These are phyloP conservation scores for Pterophyllum scalare DNA, from an alignment of 2,113 vertebrate genomes.

Conservation along the genomic window DNA sequence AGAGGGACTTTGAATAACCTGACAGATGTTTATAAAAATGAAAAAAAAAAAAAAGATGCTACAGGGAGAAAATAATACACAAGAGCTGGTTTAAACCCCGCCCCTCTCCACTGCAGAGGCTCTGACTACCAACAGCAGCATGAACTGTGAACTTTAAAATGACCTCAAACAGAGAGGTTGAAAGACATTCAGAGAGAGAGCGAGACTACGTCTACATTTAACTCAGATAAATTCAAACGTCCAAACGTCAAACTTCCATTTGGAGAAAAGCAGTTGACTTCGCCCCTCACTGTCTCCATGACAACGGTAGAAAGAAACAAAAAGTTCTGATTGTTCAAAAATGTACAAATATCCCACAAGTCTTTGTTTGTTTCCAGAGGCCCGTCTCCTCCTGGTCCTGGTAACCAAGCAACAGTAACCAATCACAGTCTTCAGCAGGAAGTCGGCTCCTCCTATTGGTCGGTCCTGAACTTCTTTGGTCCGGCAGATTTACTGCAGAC, in stretches of 20 bases:
- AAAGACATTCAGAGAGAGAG: not conserved
- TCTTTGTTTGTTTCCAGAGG: slow-evolving; percentile 36
- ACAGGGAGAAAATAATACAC: slow-evolving; percentile 78
- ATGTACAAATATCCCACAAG: slow-evolving; percentile 66
- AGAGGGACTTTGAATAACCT: slow-evolving; percentile 7
- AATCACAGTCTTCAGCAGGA: slow-evolving; percentile 13
- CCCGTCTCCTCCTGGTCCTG: not conserved
- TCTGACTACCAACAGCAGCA: not conserved
- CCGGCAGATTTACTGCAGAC: slow-evolving; percentile 81
- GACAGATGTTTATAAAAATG: slow-evolving; percentile 60
- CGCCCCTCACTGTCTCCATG: slow-evolving; percentile 17
- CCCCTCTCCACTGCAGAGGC: slow-evolving; percentile 4
- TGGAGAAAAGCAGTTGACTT: not conserved
- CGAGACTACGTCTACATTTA: slow-evolving; percentile 33
- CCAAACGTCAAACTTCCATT: slow-evolving; percentile 14
- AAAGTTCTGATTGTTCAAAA: slow-evolving; percentile 26
- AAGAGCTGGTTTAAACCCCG: slow-evolving; percentile 44
- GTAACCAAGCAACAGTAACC: slow-evolving; percentile 1
- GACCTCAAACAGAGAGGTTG: not conserved
- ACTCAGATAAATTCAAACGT: slow-evolving; percentile 16
- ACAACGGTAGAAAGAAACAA: slow-evolving; percentile 40
- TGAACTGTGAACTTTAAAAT: slow-evolving; percentile 19
- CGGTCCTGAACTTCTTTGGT: slow-evolving; percentile 87
- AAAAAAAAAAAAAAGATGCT: slow-evolving; percentile 61
- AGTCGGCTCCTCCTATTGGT: slow-evolving; percentile 77